Evolutionary conservation across 2,797 vertebrate genomes (phyloP).

Genomic region (Kryptolebias ocellatus): DNA sequence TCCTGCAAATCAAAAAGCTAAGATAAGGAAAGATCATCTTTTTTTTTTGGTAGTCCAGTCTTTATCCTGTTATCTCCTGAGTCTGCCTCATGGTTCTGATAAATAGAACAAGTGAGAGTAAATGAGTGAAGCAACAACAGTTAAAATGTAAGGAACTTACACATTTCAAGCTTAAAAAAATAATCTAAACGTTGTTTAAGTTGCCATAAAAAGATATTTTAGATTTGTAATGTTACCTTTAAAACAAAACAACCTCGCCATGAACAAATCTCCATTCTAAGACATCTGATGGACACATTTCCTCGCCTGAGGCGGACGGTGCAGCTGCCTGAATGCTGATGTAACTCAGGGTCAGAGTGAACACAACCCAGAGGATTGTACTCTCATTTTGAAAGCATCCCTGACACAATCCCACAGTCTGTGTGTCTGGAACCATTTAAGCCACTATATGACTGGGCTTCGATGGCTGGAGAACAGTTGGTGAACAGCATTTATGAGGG

Average conservation of each 20-base stretch:
- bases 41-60: slow-evolving; percentile 26
- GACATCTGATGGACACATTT: slow-evolving; percentile 36
- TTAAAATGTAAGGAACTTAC: background rate
- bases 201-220: background rate
- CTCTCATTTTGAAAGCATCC: slow-evolving; percentile 57
- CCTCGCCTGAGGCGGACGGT: slow-evolving; percentile 43
- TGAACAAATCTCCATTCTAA: slow-evolving; percentile 15
- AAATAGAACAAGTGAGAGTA: slow-evolving; percentile 26
- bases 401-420: slow-evolving; percentile 41
- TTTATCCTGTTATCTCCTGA: slow-evolving; percentile 46
- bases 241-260: slow-evolving; percentile 8
- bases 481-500: no score
- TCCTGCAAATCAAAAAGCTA: slow-evolving; percentile 10
- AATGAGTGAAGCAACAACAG: slow-evolving; percentile 22
- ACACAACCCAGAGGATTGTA: slow-evolving; percentile 33
- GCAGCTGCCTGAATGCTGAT: slow-evolving; percentile 64
- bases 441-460: slow-evolving; percentile 39
- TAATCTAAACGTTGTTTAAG: background rate
- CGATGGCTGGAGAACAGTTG: no score
- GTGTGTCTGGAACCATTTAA: slow-evolving; percentile 42
- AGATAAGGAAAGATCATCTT: slow-evolving; percentile 21
- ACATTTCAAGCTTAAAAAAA: background rate
- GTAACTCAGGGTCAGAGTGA: slow-evolving; percentile 61
- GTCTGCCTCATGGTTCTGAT: slow-evolving; percentile 44
- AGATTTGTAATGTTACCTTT: background rate